Conservation (phyloP, 2,113 vertebrate genomes). For the Mormyrus iriodes region DNA sequence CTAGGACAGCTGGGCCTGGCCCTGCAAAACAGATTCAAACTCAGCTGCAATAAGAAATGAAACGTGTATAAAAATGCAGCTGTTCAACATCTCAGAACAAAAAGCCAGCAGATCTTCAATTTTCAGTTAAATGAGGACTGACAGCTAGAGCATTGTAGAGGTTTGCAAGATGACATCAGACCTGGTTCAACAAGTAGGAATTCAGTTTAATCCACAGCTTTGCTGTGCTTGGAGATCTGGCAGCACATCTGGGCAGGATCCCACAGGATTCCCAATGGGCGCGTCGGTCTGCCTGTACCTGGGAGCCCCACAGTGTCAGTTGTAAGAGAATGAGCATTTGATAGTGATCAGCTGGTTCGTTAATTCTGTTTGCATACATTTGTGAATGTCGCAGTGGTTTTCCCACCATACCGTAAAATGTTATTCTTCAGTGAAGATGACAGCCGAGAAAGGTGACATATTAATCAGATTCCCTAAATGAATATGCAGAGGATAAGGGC, state of each 20-base stretch:
- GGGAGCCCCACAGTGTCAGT: background rate
- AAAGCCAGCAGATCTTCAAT: background rate
- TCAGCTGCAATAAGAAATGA: background rate
- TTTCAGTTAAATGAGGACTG: background rate
- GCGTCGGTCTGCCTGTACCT: background rate
- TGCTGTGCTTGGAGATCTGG: background rate
- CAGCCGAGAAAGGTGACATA: background rate
- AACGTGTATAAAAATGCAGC: background rate
- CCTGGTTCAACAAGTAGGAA: background rate
- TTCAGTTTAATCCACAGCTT: background rate
- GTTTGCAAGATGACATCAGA: background rate
- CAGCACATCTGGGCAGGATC: background rate
- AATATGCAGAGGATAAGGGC: constrained; percentile 1
- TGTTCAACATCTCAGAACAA: background rate
- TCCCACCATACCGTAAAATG: background rate
- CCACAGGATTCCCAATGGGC: background rate
- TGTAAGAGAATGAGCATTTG: constrained; percentile 11
- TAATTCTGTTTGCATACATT: background rate
- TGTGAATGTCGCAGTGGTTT: background rate
- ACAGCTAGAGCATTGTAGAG: background rate
- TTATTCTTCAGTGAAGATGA: background rate
- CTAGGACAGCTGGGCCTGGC: background rate
- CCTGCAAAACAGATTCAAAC: background rate
- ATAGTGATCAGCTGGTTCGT: background rate
- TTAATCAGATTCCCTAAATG: constrained; percentile 4